Percentiles rank a stretch among this genome's conserved stretches.
Evolutionary conservation across 2,797 vertebrate genomes (phyloP).

Genomic region (Delichon dasypus): DNA sequence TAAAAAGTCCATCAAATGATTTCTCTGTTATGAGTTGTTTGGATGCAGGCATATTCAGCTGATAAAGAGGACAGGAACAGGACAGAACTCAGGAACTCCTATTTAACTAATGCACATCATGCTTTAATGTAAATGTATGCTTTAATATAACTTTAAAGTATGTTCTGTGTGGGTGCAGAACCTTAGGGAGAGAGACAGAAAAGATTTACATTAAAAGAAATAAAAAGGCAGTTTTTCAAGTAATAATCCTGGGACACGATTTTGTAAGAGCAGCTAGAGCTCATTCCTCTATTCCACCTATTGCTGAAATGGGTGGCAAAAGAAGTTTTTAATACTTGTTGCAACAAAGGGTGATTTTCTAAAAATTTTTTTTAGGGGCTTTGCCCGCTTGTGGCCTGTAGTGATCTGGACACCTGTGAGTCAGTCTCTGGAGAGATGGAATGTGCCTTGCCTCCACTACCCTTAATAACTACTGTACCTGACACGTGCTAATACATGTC

Average conservation of each 20-base stretch:
- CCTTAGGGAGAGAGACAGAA: background rate
- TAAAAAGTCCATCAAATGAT: background rate
- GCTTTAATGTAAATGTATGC: background rate
- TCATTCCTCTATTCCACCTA: background rate
- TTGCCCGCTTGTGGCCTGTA: background rate
- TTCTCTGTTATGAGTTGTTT: background rate
- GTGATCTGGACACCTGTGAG: slow-evolving; percentile 42
- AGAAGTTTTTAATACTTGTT: background rate
- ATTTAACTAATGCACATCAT: background rate
- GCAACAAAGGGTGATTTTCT: background rate
- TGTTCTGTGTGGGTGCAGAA: background rate
- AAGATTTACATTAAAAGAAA: background rate
- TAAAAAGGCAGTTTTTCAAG: background rate
- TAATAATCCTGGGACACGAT: rapidly evolving
- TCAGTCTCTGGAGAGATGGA: slow-evolving; percentile 24
- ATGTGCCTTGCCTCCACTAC: slow-evolving; percentile 47
- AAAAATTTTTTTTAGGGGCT: background rate
- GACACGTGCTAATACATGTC: slow-evolving; percentile 58
- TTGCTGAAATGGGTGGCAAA: background rate
- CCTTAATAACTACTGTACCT: slow-evolving; percentile 13
- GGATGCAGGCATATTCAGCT: background rate
- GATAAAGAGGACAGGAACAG: background rate
- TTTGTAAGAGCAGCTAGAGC: background rate
- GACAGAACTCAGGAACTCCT: background rate
- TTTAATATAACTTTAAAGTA: background rate